These are phyloP conservation scores for Rhabdomys pumilio DNA, from an alignment of 2,797 vertebrate genomes.

Conservation along the genomic window DNA sequence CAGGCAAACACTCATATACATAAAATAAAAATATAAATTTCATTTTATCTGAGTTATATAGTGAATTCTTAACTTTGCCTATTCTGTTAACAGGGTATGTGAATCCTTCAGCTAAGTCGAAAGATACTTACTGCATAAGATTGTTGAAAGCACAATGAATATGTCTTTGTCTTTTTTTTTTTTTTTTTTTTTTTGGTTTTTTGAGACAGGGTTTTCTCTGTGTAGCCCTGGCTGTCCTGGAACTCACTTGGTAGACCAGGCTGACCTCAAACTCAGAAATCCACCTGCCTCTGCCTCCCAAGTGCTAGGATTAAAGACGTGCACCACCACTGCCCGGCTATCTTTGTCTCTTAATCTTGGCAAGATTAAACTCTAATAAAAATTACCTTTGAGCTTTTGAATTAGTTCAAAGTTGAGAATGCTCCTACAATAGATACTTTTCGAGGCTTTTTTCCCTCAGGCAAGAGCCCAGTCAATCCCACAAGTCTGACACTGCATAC, in stretches of 20 bases:
- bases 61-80: conserved; percentile 36
- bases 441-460: conserved; percentile 15
- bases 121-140: conserved; percentile 49
- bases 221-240: too few species aligned
- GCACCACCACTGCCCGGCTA: background rate
- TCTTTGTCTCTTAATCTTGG: conserved; percentile 25
- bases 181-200: too few species aligned
- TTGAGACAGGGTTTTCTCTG: too few species aligned
- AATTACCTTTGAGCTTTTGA: conserved; percentile 46
- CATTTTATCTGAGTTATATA: conserved; percentile 41
- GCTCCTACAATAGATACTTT: conserved; percentile 18
- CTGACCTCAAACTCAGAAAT: too few species aligned
- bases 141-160: conserved; percentile 53
- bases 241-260: too few species aligned
- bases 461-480: background rate
- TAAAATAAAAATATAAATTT: background rate
- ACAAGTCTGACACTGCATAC: background rate
- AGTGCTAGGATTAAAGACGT: too few species aligned
- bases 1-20: background rate
- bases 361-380: conserved; percentile 54
- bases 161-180: too few species aligned
- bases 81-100: background rate
- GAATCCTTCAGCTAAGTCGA: conserved; percentile 17
- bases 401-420: conserved; percentile 38
- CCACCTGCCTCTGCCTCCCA: too few species aligned